Evolutionary conservation across 92 coral and sea anemone genomes (phyloP).

Genomic region (Scolanthus callimorphus): DNA sequence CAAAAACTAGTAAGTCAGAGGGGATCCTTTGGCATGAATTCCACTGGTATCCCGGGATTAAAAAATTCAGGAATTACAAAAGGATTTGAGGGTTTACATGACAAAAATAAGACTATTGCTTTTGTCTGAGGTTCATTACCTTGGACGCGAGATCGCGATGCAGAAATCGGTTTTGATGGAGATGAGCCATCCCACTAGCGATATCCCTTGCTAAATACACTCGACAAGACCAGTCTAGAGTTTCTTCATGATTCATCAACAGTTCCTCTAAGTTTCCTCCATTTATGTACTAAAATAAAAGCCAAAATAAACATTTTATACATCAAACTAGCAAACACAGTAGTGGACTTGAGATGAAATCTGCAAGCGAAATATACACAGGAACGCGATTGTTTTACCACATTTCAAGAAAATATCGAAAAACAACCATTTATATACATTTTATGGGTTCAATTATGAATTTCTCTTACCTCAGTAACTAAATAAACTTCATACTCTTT

Average conservation of each 20-base stretch:
- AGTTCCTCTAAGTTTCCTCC: slow-evolving; percentile 91
- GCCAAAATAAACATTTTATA: too few relatives aligned
- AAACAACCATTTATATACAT: too few relatives aligned
- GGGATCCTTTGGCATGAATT: slow-evolving; percentile 16
- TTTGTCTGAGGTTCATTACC: slow-evolving; percentile 64
- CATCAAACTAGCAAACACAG: slow-evolving; percentile 7
- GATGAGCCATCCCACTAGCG: slow-evolving; percentile 83
- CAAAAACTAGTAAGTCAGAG: not conserved
- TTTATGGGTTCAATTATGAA: too few relatives aligned
- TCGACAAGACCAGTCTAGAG: slow-evolving; percentile 75
- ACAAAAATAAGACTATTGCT: too few relatives aligned
- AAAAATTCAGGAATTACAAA: not conserved
- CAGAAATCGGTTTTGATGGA: slow-evolving; percentile 79
- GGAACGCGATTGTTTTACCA: too few relatives aligned
- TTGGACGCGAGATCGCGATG: slow-evolving; percentile 95
- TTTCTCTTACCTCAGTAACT: slow-evolving; percentile 76
- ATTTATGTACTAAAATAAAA: slow-evolving; percentile 70
- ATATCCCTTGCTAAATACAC: slow-evolving; percentile 88
- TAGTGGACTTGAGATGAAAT: too few relatives aligned
- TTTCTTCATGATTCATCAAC: slow-evolving; percentile 64
- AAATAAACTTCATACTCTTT: slow-evolving; percentile 58
- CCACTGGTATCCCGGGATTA: not conserved
- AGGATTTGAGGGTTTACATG: too few relatives aligned
- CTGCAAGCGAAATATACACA: too few relatives aligned
- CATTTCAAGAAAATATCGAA: slow-evolving; percentile 1